Evolutionary conservation across 2,113 vertebrate genomes (phyloP), one percentile per base, ranked within the genome.

Genomic region (Podarcis raffonei): DNA sequence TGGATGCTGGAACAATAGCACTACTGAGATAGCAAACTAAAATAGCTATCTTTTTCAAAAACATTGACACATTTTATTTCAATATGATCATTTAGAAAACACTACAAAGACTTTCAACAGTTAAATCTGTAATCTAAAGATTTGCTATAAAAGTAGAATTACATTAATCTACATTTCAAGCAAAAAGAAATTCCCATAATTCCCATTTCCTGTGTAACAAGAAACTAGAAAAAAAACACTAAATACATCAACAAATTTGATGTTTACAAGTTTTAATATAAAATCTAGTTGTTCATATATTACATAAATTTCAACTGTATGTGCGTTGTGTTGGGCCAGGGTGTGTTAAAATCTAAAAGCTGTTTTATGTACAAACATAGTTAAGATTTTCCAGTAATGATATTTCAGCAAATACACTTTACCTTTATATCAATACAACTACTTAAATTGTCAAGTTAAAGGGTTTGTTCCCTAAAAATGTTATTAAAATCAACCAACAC

Each of bases 401-500:
- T 35, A 74, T 20, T 16, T 27, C 68, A 25, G 18, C n/a, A 25
- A 53, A 86, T 75, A 80, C 13, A 62, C 57, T 57, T 75, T 42
- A 84, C n/a, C 11, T 65, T 69, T 69, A 76, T 20, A n/a, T 30
- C 13, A 20, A 18, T 20, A 68, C 16, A 22, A 75, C 76, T 74
- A 66, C 4, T 9, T 9, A 39, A 39, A 18, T 37, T 39, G 2
- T n/a, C 20, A 81, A n/a, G 27, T 80, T 68, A 48, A 22, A 35
- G 15, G 2, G 77, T 27, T 42, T 42, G 25, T 3, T 39, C 2
- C 23, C 5, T 7, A 75, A 79, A 81, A 76, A 62, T 57, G 57
- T 84, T 87, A 39, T 95, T 86, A 94, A 65, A 6, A 87, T 88
- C 97, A 98, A 48, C 95, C 96, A 81, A 98, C 94, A 5, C 59